phyloP scores from a whole-genome alignment of 2,113 vertebrate genomes.

The Echinops telfairi region DNA sequence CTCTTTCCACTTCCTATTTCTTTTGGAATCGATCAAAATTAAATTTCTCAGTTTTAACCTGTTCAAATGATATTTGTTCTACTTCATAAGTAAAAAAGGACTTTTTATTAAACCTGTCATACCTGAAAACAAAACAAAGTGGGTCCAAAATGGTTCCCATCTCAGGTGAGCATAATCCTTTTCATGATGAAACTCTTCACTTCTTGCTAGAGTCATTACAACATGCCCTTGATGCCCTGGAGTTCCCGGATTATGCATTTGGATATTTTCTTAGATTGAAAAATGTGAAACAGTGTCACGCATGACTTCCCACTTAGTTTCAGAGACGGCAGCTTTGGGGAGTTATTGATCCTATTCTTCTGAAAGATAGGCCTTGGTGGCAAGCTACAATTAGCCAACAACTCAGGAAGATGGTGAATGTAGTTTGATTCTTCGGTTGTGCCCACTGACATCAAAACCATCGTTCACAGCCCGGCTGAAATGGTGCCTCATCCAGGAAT shows the following conservation, averaged over 20 bases:
- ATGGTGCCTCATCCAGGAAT: neutral
- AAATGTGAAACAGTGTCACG: neutral
- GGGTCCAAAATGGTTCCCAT: neutral
- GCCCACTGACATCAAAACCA: neutral
- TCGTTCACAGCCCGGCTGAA: neutral
- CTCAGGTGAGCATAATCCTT: neutral
- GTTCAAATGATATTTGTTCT: neutral
- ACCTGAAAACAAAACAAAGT: neutral
- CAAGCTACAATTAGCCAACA: neutral
- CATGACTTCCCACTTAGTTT: neutral
- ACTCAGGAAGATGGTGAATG: neutral
- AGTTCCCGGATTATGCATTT: slow-evolving; percentile 41
- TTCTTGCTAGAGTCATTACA: neutral
- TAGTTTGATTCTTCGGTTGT: neutral
- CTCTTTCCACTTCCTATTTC: neutral
- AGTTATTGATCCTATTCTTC: neutral
- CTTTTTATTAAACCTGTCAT: slow-evolving; percentile 54
- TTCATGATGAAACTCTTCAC: neutral
- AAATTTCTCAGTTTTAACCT: slow-evolving; percentile 31
- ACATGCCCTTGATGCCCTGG: neutral
- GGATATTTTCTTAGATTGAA: slow-evolving; percentile 30
- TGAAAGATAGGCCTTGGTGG: neutral
- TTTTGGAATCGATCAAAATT: slow-evolving; percentile 62
- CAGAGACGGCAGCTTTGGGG: neutral
- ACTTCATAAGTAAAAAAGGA: slow-evolving; percentile 38